Evolutionary conservation across 1,140 invertebrate genomes (phyloP).

Genomic region (Ruditapes philippinarum): DNA sequence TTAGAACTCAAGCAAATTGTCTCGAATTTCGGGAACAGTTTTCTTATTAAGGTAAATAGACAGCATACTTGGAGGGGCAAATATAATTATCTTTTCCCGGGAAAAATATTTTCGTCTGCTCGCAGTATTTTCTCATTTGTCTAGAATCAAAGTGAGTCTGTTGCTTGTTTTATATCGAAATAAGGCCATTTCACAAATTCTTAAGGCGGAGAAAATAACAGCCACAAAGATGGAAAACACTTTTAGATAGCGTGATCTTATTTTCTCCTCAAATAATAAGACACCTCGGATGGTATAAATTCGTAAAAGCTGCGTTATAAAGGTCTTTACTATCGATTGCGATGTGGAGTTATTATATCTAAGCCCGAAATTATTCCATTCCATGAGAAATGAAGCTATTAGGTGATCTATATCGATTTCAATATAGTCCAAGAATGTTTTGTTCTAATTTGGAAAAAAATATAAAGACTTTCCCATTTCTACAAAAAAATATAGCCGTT

Average conservation of each 20-base stretch:
- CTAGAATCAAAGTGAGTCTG: slow-evolving; percentile 54
- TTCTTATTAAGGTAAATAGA: slow-evolving; percentile 70
- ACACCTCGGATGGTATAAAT: slow-evolving; percentile 62
- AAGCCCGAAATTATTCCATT: slow-evolving; percentile 53
- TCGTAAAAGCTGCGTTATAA: slow-evolving; percentile 62
- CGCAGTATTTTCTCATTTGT: slow-evolving; percentile 66
- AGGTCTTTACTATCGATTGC: slow-evolving; percentile 53
- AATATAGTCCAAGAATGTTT: slow-evolving; percentile 20
- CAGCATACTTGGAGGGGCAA: slow-evolving; percentile 64
- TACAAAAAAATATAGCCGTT: not conserved
- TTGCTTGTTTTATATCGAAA: slow-evolving; percentile 55
- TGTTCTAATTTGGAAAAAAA: not conserved
- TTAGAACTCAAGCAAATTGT: slow-evolving; percentile 56
- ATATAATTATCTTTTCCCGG: slow-evolving; percentile 67
- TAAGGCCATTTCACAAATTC: slow-evolving; percentile 59
- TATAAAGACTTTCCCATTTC: not conserved
- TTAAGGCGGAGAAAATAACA: slow-evolving; percentile 55
- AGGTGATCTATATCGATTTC: slow-evolving; percentile 22
- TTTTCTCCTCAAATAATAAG: slow-evolving; percentile 58
- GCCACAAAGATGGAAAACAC: slow-evolving; percentile 28
- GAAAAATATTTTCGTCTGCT: slow-evolving; percentile 63
- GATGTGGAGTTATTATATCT: slow-evolving; percentile 53
- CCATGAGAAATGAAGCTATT: slow-evolving; percentile 35
- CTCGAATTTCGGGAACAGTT: slow-evolving; percentile 63
- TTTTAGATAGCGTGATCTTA: slow-evolving; percentile 49